These are phyloP conservation scores for Oncorhynchus keta DNA, from an alignment of 2,113 vertebrate species.

Conservation along the genomic window DNA sequence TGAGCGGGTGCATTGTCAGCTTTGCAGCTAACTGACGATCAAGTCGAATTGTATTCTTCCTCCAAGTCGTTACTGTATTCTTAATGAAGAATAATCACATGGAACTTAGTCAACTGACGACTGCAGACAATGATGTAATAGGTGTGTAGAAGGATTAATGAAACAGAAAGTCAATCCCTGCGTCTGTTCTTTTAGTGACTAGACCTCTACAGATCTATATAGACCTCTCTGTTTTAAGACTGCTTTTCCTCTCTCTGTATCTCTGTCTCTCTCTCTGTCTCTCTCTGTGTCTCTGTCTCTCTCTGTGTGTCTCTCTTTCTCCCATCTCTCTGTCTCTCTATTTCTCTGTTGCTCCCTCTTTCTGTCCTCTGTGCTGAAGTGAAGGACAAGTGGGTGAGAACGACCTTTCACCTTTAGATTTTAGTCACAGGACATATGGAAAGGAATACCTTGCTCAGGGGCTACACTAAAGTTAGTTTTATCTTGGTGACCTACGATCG, in stretches of 20 bases:
- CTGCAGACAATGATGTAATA: too few species aligned
- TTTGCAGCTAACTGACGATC: too few species aligned
- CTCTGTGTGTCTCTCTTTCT: too few species aligned
- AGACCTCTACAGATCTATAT: constrained; percentile 20
- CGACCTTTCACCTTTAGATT: neutral
- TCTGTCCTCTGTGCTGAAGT: neutral
- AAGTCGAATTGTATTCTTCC: too few species aligned
- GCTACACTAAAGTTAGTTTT: too few species aligned
- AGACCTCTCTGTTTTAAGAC: constrained; percentile 37
- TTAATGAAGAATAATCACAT: too few species aligned
- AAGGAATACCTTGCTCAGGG: neutral
- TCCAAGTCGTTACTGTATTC: too few species aligned
- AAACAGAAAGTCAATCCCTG: constrained; percentile 11
- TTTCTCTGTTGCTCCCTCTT: neutral
- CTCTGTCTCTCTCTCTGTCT: constrained; percentile 9
- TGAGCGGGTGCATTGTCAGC: too few species aligned
- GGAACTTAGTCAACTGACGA: too few species aligned
- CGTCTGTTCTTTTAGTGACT: constrained; percentile 44
- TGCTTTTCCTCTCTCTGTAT: neutral
- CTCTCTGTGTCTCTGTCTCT: neutral
- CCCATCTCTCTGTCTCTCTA: too few species aligned
- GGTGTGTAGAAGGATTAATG: too few species aligned
- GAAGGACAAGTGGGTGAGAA: too few species aligned
- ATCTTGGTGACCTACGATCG: neutral
- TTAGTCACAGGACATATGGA: neutral